phyloP scores from a whole-genome alignment of 37 sponge, comb jelly and placozoan genomes.

The Axinella damicornis region DNA sequence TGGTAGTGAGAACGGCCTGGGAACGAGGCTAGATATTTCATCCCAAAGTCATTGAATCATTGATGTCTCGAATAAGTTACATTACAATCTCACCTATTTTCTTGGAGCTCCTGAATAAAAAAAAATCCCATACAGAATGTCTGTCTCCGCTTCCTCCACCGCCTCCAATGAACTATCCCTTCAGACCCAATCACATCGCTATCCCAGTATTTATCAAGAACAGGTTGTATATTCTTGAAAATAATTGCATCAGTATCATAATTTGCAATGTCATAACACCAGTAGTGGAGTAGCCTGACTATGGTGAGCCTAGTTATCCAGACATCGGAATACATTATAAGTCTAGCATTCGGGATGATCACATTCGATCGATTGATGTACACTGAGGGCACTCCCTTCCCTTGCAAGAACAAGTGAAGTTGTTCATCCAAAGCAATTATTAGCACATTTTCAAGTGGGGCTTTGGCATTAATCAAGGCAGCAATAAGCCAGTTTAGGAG shows the following conservation, averaged over 20 bases:
- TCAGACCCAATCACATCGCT: conserved; percentile 46
- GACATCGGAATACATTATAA: too few relatives aligned
- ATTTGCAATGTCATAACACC: too few relatives aligned
- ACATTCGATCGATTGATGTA: conserved; percentile 14
- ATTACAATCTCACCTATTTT: conserved; percentile 53
- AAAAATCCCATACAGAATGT: conserved; percentile 72
- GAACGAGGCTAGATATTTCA: too few relatives aligned
- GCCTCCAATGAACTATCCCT: conserved; percentile 37
- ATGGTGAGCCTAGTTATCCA: too few relatives aligned
- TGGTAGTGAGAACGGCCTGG: too few relatives aligned
- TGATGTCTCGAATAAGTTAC: too few relatives aligned
- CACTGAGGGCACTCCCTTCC: conserved; percentile 22
- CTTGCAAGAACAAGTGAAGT: not conserved
- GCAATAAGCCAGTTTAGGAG: conserved; percentile 59
- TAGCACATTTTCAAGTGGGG: conserved; percentile 34
- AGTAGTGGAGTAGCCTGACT: too few relatives aligned
- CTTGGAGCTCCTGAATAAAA: conserved; percentile 25
- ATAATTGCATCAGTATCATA: too few relatives aligned
- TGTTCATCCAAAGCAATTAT: conserved; percentile 38
- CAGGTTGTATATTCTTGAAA: too few relatives aligned
- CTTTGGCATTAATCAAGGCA: not conserved
- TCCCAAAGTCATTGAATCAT: too few relatives aligned
- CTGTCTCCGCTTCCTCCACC: conserved; percentile 26
- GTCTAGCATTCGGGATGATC: too few relatives aligned
- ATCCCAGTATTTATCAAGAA: too few relatives aligned